Base-by-base conservation (phyloP, 2,113 vertebrate genomes). In the Pampusana beccarii region DNA sequence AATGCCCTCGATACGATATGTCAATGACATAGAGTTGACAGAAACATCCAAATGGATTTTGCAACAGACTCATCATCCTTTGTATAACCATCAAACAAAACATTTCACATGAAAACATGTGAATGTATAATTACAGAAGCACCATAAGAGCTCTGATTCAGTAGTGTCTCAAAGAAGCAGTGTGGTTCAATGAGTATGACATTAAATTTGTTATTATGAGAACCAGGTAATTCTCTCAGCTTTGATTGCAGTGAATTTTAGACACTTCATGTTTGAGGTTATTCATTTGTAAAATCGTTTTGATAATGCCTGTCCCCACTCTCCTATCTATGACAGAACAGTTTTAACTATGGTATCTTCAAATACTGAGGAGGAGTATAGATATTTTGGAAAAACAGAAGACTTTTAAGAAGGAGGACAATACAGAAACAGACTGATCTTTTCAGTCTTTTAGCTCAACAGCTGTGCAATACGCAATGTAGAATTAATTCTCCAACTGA, bases 181-280 rank as follows among this genome's bases (percentile, higher is more conserved):
- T 24, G 7, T 24, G 61, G 62, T 88, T 96, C 90, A 86, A 26
- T 34, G 53, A 16, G 14, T 38, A 85, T 56, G 34, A 88, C 50
- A 73, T 75, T 56, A 28, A 80, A 84, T 13, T 28, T 8, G 31
- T 65, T 88, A 69, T 85, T 93, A 77, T 61, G 66, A 86, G 62
- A 93, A 80, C 26, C 15, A 79, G 34, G 53, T 90, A 85, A 85
- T 95, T 91, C 94, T 90, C 85, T 91, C 61, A 82, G 34, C 57
- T 81, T 95, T 91, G 61, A 85, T 50, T 65, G 34, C 16, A 85
- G 50, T 82, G 62, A 72, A 82, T 88, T 94, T 92, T 72, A 85
- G 79, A 77, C 31, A 61, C 5, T 72, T 72, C 42, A 50, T 73
- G 10, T 69, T 50, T 88, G 46, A 93, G 21, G 9, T 61, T 85